Conservation (phyloP, 2,113 vertebrate genomes). For the Hucho hucho region DNA sequence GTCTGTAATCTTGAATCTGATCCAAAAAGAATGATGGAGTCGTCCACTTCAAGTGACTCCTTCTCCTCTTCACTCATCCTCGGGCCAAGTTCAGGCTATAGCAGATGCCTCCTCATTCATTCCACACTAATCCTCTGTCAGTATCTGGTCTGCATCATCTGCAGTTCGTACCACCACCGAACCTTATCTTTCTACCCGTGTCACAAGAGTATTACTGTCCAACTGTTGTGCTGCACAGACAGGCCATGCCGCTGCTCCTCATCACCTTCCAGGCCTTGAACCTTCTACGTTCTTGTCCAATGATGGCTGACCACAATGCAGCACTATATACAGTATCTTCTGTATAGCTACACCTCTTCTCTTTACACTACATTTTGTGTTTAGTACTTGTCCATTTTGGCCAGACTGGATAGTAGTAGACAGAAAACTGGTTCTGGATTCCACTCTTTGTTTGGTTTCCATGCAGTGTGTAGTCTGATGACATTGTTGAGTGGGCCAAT, state of each 20-base stretch:
- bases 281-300: too few relatives aligned
- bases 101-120: neutral
- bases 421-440: too few relatives aligned
- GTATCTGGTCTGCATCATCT: neutral
- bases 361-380: too few relatives aligned
- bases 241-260: neutral
- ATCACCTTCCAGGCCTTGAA: neutral
- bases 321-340: too few relatives aligned
- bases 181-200: neutral
- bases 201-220: constrained; percentile 1
- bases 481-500: too few relatives aligned
- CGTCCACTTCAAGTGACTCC: neutral
- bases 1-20: neutral
- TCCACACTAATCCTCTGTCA: neutral
- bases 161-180: neutral
- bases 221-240: neutral
- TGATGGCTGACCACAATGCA: too few relatives aligned
- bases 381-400: too few relatives aligned
- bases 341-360: too few relatives aligned
- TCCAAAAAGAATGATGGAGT: neutral
- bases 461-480: too few relatives aligned
- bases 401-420: too few relatives aligned
- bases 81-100: neutral
- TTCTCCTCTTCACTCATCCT: neutral
- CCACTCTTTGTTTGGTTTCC: too few relatives aligned